phyloP scores from a whole-genome alignment of 2,888 invertebrate species.

The Pyrrhia umbra region DNA sequence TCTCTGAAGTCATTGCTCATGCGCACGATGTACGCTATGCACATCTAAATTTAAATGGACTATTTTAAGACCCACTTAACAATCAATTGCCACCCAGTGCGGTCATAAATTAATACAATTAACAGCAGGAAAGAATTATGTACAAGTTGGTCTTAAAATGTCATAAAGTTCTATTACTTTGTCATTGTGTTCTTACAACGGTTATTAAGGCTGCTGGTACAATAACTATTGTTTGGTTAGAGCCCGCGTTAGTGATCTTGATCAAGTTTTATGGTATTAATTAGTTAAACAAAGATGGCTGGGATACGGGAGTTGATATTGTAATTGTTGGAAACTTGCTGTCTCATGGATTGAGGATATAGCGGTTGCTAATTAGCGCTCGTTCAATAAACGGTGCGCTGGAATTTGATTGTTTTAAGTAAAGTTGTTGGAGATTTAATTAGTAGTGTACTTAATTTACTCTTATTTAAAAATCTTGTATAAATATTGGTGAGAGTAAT shows the following conservation, averaged over 20 bases:
- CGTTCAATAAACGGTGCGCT: slow-evolving; percentile 18
- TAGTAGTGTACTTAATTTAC: not conserved
- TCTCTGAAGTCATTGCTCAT: slow-evolving; percentile 17
- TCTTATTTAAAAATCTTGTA: not conserved
- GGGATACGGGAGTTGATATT: slow-evolving; percentile 53
- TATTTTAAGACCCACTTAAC: slow-evolving; percentile 70
- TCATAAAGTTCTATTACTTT: slow-evolving; percentile 66
- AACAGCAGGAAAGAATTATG: slow-evolving; percentile 67
- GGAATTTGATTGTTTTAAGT: not conserved
- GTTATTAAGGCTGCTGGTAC: slow-evolving; percentile 59
- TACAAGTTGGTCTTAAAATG: slow-evolving; percentile 58
- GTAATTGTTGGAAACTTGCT: slow-evolving; percentile 37
- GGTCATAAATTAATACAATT: slow-evolving; percentile 84
- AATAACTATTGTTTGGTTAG: slow-evolving; percentile 54
- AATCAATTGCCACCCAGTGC: slow-evolving; percentile 83
- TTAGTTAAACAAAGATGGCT: slow-evolving; percentile 58
- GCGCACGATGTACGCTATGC: slow-evolving; percentile 20
- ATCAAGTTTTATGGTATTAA: slow-evolving; percentile 56
- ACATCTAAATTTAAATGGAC: slow-evolving; percentile 63
- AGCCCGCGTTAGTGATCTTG: slow-evolving; percentile 27
- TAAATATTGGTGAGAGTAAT: not conserved
- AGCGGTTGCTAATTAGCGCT: slow-evolving; percentile 37
- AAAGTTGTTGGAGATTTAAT: not conserved
- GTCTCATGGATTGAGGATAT: slow-evolving; percentile 13
- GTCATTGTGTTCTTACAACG: slow-evolving; percentile 58